phyloP scores from a whole-genome alignment of 2,888 invertebrate genomes.

The Trimorus sp. region DNA sequence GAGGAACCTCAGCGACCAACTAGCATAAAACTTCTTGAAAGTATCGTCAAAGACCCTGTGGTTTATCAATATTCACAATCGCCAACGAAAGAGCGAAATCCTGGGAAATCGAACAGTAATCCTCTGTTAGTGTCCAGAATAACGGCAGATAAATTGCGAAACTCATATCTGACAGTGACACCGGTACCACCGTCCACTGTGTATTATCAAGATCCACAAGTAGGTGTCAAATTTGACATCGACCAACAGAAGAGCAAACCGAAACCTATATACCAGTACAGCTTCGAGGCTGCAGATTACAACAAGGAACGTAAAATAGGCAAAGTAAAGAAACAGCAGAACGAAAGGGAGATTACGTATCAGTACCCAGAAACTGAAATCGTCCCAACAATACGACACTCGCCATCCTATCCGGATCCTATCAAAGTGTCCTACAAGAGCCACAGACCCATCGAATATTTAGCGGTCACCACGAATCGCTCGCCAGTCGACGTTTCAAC shows the following conservation, averaged over 20 bases:
- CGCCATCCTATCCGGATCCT: conserved; percentile 63
- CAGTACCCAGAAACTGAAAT: conserved; percentile 72
- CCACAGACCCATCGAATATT: conserved; percentile 40
- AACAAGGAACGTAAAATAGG: conserved; percentile 50
- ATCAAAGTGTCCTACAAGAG: conserved; percentile 53
- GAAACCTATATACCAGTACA: conserved; percentile 88
- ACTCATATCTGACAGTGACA: conserved; percentile 69
- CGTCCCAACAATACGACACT: conserved; percentile 60
- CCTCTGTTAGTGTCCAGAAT: conserved; percentile 73
- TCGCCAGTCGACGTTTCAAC: conserved; percentile 79
- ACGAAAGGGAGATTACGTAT: conserved; percentile 69
- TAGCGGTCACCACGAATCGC: conserved; percentile 74
- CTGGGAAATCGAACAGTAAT: conserved; percentile 42
- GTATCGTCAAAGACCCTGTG: conserved; percentile 72
- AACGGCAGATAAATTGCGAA: conserved; percentile 67
- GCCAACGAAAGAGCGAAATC: conserved; percentile 19
- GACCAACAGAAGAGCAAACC: conserved; percentile 76
- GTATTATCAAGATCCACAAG: conserved; percentile 68
- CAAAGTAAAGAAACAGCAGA: conserved; percentile 62
- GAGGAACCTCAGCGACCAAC: conserved; percentile 67
- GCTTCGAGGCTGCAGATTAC: conserved; percentile 86
- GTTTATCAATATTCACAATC: conserved; percentile 71
- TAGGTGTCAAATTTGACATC: conserved; percentile 55
- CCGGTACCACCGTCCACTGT: conserved; percentile 48
- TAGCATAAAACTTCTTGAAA: conserved; percentile 73